Base-by-base conservation (phyloP, 2,797 vertebrate genomes). In the Alosa sapidissima region DNA sequence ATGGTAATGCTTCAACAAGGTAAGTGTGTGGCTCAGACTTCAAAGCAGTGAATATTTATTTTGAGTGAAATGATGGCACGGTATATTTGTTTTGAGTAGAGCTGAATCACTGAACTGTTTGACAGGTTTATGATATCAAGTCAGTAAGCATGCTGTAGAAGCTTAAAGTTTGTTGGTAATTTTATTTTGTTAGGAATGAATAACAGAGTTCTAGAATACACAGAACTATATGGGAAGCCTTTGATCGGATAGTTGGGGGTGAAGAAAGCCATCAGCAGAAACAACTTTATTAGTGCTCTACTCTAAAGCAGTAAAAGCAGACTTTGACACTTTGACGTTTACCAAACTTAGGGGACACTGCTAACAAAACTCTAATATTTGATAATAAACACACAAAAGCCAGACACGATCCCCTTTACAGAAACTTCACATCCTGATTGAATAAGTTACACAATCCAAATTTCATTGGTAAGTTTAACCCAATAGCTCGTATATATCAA, bases 371-470 rank as follows among this genome's bases (percentile, higher is more conserved):
- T 8, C n/a, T 10, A 9, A 62, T 13, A 33, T 28, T 33, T 11
- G 6, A 33, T 24, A 11, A 41, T 28, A 41, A 10, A 19, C 68
- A 14, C 36, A 45, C 13, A 45, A 75, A 45, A 16, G 14, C 5
- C 36, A 75, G 33, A 41, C 33, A 75, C 81, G 87, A 81, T 82
- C 83, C 81, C 65, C 55, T 62, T 84, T 19, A 75, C 60, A 62
- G 47, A 87, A 86, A 84, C 82, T 68, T 52, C 54, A 83, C 82
- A 55, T 88, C 87, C 87, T 84, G 62, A 75, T 83, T 84, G 86
- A 47, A 51, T n/a, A 41, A 41, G 41, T 41, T 41, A 41, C 58
- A 75, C 49, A 45, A 88, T 87, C 85, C 68, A 81, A 85, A 82
- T 87, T 24, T 62, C 49, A 65, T 82, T 85, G 60, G 81, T 81